A percentile compares a stretch with the other conserved stretches of the same genome.
Conservation (phyloP, 2,113 vertebrate genomes). For the Sander lucioperca region DNA sequence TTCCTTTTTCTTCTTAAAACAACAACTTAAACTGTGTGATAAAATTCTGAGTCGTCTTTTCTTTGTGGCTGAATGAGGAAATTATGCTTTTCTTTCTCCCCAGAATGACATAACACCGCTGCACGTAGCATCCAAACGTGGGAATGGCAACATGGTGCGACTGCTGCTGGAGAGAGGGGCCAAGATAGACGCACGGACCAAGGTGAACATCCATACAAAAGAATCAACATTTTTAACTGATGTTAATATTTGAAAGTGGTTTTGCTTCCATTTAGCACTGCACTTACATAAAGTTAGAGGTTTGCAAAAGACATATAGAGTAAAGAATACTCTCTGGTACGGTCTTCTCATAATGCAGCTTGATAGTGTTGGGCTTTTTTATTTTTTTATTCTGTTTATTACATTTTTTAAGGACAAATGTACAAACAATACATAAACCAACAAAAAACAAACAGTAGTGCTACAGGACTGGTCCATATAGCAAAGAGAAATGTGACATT, state of each 20-base stretch:
- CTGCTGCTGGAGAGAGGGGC: constrained; percentile 95
- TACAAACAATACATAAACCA: too few relatives aligned
- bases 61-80: not conserved
- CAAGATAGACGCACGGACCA: constrained; percentile 97
- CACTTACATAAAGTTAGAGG: not conserved
- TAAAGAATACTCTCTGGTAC: not conserved
- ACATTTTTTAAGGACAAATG: too few relatives aligned
- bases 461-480: too few relatives aligned
- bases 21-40: not conserved
- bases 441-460: too few relatives aligned
- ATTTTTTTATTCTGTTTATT: too few relatives aligned
- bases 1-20: not conserved
- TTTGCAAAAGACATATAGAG: not conserved
- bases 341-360: not conserved
- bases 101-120: constrained; percentile 98
- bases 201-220: constrained; percentile 80
- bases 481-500: too few relatives aligned
- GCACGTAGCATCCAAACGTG: constrained; percentile 97
- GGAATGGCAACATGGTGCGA: constrained; percentile 98
- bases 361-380: not conserved
- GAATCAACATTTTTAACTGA: not conserved
- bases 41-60: not conserved
- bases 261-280: not conserved
- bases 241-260: not conserved
- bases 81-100: not conserved